Evolutionary conservation across 2,888 invertebrate species (phyloP).

Genomic region (Rhaphigaster nebulosa): DNA sequence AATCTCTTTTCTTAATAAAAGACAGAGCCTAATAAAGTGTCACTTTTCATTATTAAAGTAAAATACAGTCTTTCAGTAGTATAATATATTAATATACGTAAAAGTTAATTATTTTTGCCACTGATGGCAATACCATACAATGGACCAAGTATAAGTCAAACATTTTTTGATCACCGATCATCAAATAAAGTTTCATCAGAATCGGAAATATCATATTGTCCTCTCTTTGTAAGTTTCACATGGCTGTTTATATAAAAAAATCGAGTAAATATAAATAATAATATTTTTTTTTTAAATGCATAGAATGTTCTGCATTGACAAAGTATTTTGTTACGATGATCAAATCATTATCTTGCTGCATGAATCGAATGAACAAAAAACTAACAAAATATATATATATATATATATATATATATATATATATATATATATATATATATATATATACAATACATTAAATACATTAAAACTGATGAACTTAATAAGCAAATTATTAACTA

Average conservation of each 20-base stretch:
- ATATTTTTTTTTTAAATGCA: not conserved
- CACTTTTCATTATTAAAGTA: too few species aligned
- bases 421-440: not conserved
- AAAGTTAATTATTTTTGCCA: too few species aligned
- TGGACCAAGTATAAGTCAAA: not conserved
- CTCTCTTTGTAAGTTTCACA: not conserved
- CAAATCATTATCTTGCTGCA: not conserved
- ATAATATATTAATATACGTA: too few species aligned
- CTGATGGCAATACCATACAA: too few species aligned
- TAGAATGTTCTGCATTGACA: not conserved
- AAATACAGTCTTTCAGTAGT: too few species aligned
- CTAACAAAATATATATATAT: not conserved
- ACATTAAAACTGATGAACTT: not conserved
- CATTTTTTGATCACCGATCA: not conserved
- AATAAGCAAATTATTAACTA: not conserved
- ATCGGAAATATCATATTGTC: not conserved
- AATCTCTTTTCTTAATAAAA: too few species aligned
- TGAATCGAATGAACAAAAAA: not conserved
- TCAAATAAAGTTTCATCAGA: not conserved
- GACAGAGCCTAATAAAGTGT: too few species aligned
- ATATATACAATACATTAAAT: not conserved
- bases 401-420: too few species aligned
- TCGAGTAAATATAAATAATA: too few species aligned
- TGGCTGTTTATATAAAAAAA: not conserved
- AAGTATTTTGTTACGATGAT: not conserved